A percentile compares a stretch with the other conserved stretches of the same genome.
Evolutionary conservation across 1,140 invertebrate genomes (phyloP).

Genomic region (Lysiphlebus fabarum): DNA sequence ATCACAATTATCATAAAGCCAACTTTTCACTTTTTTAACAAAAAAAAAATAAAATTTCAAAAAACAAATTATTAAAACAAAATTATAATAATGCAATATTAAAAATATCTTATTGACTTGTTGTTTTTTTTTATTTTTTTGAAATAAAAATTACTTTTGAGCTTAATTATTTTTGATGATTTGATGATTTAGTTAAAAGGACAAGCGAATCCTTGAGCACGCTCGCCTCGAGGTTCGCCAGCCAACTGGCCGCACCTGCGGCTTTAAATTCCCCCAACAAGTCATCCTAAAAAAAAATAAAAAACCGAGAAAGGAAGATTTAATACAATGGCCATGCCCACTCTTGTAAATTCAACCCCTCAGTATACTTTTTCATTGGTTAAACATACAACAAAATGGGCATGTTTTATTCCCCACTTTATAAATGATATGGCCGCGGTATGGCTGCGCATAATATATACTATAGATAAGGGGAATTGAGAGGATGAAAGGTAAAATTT

Average conservation of each 20-base stretch:
- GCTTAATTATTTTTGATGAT: background rate
- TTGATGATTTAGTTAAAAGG: background rate
- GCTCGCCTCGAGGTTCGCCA: constrained; percentile 25
- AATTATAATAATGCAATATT: background rate
- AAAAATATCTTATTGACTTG: constrained; percentile 4
- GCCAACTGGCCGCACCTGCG: constrained; percentile 26
- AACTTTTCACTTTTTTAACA: background rate
- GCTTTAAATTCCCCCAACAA: constrained; percentile 17
- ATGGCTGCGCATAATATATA: constrained; percentile 40
- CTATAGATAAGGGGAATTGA: background rate
- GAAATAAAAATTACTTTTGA: background rate
- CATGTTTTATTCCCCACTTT: constrained; percentile 30
- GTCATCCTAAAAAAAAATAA: constrained; percentile 14
- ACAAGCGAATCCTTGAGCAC: constrained; percentile 12
- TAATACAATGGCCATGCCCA: constrained; percentile 33
- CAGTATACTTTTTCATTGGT: constrained; percentile 29
- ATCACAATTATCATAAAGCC: background rate
- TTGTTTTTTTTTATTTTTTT: too few species aligned
- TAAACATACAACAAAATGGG: constrained; percentile 27
- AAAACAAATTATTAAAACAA: too few species aligned
- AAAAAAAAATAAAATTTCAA: too few species aligned
- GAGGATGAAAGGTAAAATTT: constrained; percentile 13
- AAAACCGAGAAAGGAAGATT: constrained; percentile 12
- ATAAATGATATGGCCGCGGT: constrained; percentile 42
- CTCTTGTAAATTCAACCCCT: constrained; percentile 22